Percentiles rank a stretch among this genome's conserved stretches.
phyloP scores from a whole-genome alignment of 2,113 vertebrate species.

The Theropithecus gelada region DNA sequence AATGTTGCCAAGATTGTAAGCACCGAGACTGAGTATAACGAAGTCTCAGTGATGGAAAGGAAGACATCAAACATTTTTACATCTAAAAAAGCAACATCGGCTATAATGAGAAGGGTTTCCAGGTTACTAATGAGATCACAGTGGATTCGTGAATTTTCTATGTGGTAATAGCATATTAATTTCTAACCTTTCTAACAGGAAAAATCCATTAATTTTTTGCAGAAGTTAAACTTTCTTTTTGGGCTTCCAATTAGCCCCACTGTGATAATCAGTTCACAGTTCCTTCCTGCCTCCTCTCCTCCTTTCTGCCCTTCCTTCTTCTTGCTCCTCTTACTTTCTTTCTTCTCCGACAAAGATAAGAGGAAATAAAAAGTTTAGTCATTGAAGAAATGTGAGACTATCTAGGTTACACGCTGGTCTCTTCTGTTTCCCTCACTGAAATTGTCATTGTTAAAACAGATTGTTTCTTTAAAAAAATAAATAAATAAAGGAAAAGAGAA shows the following conservation, averaged over 20 bases:
- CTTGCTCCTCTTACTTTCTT: not conserved
- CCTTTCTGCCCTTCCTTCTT: not conserved
- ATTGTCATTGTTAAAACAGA: conserved; percentile 23
- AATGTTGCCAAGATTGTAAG: not conserved
- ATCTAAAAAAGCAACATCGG: not conserved
- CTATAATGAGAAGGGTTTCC: not conserved
- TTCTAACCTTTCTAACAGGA: conserved; percentile 26
- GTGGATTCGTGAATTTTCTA: conserved; percentile 38
- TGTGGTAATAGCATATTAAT: conserved; percentile 46
- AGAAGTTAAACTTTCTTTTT: not conserved
- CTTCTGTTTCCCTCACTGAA: conserved; percentile 42
- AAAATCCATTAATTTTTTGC: not conserved
- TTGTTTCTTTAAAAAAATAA: not conserved
- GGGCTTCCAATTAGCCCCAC: not conserved
- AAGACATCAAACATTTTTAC: not conserved
- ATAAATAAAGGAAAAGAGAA: not conserved
- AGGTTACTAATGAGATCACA: conserved; percentile 8
- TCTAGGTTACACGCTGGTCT: not conserved
- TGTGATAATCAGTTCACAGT: not conserved
- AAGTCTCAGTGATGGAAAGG: not conserved
- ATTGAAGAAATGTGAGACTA: not conserved
- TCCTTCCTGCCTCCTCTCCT: not conserved
- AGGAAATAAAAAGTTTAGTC: not conserved
- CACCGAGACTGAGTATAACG: not conserved
- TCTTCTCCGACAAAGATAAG: conserved; percentile 36